Conservation (phyloP, 2,113 vertebrate species). For the Osmerus eperlanus region DNA sequence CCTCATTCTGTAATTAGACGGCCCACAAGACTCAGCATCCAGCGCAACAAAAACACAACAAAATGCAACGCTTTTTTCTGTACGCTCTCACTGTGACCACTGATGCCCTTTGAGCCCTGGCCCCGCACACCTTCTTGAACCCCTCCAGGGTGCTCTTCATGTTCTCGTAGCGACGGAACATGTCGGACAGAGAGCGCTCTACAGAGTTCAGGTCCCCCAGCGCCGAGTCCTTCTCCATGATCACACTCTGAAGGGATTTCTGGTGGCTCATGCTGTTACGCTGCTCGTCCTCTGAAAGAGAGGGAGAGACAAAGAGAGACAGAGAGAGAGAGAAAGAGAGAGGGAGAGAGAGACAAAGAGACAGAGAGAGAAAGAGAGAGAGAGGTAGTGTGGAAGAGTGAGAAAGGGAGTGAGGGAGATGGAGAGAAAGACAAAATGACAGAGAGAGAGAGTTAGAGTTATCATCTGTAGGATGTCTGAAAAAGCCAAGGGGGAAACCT, state of each 20-base stretch:
- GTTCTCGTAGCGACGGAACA: conserved; percentile 94
- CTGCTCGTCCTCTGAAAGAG: conserved; percentile 85
- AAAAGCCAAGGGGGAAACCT: not conserved
- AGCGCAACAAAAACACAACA: not conserved
- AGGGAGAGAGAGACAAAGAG: too few species aligned
- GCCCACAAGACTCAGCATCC: not conserved
- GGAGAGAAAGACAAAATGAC: too few species aligned
- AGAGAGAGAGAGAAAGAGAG: too few species aligned
- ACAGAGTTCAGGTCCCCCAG: conserved; percentile 92
- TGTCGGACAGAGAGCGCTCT: conserved; percentile 91
- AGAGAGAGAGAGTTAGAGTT: too few species aligned
- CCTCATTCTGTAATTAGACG: conserved; percentile 82
- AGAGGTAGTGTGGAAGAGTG: too few species aligned
- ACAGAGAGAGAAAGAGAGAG: not conserved
- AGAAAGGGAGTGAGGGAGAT: not conserved
- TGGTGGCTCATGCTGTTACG: conserved; percentile 81
- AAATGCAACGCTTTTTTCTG: not conserved
- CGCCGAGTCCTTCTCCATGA: conserved; percentile 86
- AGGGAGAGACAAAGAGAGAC: not conserved
- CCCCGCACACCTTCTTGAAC: conserved; percentile 85
- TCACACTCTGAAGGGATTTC: conserved; percentile 86
- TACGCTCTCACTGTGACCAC: not conserved
- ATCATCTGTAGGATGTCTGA: not conserved
- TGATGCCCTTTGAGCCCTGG: not conserved
- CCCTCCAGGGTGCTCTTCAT: conserved; percentile 91